These are phyloP conservation scores for Enhydra lutris DNA, from an alignment of 2,113 vertebrate species.

Conservation along the genomic window DNA sequence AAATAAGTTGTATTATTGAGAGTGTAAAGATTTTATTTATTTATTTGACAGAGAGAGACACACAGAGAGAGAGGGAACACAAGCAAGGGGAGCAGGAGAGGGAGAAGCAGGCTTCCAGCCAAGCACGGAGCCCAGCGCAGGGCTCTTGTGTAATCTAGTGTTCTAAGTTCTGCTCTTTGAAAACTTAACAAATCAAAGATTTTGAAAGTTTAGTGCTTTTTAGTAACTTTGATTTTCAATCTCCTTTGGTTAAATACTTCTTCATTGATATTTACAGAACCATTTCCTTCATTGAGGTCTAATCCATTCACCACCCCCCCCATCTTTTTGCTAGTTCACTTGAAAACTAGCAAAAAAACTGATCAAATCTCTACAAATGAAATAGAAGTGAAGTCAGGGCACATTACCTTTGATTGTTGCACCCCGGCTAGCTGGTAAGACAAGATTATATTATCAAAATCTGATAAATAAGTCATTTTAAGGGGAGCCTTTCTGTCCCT, in stretches of 20 bases:
- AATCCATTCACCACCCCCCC: background rate
- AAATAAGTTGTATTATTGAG: background rate
- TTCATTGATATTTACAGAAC: background rate
- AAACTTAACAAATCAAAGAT: background rate
- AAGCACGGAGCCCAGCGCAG: too few relatives aligned
- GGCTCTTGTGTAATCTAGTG: background rate
- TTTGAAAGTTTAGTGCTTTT: background rate
- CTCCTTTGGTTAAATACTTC: slow-evolving; percentile 15
- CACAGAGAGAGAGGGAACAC: too few relatives aligned
- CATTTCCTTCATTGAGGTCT: background rate
- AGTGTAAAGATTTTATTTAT: background rate
- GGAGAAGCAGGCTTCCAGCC: too few relatives aligned
- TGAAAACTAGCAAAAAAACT: background rate
- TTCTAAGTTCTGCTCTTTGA: background rate
- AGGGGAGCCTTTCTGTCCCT: background rate
- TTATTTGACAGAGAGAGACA: too few relatives aligned
- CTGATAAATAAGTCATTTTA: background rate
- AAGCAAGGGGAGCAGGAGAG: too few relatives aligned
- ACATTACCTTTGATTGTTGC: background rate
- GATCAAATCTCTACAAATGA: background rate
- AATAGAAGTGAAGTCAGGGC: background rate
- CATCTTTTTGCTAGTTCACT: background rate
- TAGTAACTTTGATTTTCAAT: background rate
- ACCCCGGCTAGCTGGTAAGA: background rate
- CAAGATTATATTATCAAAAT: background rate